A percentile compares a stretch with the other conserved stretches of the same genome.
phyloP scores from a whole-genome alignment of 37 sponge, comb jelly and placozoan species.

The Petrosia ficiformis region DNA sequence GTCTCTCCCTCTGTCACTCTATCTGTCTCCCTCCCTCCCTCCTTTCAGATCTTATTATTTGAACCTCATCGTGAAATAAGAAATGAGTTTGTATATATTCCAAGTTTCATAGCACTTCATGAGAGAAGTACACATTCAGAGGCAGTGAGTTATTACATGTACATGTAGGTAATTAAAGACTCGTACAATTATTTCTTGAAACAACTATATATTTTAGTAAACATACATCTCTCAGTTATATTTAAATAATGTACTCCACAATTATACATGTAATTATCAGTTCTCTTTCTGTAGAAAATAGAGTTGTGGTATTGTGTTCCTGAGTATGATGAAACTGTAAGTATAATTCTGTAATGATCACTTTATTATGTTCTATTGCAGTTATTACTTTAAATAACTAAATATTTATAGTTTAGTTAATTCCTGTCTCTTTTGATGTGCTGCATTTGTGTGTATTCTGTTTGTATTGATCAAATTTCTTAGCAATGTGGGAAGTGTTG shows the following conservation, averaged over 20 bases:
- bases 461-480: no score
- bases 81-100: conserved; percentile 46
- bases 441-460: no score
- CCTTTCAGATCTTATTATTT: conserved; percentile 39
- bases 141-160: conserved; percentile 8
- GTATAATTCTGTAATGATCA: no score
- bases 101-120: conserved; percentile 62
- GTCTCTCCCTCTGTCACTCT: background rate
- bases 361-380: no score
- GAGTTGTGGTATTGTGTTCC: conserved; percentile 37
- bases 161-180: background rate
- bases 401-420: no score
- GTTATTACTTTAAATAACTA: no score
- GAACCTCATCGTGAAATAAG: conserved; percentile 39
- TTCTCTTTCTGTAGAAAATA: conserved; percentile 35
- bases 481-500: no score
- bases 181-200: background rate
- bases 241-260: conserved; percentile 2
- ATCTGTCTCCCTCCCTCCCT: background rate
- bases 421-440: no score
- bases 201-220: no score
- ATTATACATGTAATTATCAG: background rate
- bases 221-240: no score
- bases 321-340: background rate
- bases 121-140: background rate